phyloP scores from a whole-genome alignment of 1,140 invertebrate species.

The Anagrus nilaparvatae region DNA sequence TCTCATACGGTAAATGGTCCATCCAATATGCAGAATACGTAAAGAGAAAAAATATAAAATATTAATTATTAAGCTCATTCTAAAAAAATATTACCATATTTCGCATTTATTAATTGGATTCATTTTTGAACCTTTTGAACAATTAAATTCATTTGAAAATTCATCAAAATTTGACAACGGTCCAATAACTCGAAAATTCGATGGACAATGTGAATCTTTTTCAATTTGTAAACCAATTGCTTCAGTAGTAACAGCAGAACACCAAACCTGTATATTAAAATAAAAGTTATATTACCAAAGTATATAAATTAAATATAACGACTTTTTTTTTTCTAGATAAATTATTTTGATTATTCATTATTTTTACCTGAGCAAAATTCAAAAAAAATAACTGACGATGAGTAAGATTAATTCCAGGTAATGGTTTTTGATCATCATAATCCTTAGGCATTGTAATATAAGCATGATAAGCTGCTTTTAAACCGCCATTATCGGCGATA shows the following conservation, averaged over 20 bases:
- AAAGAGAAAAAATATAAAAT: too few species aligned
- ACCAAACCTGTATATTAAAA: constrained; percentile 62
- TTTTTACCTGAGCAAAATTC: constrained; percentile 75
- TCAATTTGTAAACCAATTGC: constrained; percentile 64
- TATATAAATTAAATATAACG: background rate
- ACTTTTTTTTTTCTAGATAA: background rate
- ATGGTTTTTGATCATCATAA: constrained; percentile 45
- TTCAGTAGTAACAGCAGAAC: constrained; percentile 69
- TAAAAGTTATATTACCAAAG: background rate
- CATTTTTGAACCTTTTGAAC: constrained; percentile 68
- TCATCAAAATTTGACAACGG: constrained; percentile 81
- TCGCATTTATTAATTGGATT: constrained; percentile 85
- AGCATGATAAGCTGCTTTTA: constrained; percentile 85
- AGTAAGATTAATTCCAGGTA: constrained; percentile 74
- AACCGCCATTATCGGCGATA: constrained; percentile 88
- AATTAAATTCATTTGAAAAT: constrained; percentile 82
- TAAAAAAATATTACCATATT: constrained; percentile 94
- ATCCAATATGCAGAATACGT: too few species aligned
- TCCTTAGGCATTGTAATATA: constrained; percentile 50
- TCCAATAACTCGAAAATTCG: constrained; percentile 75
- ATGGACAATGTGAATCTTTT: constrained; percentile 75
- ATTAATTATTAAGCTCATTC: too few species aligned
- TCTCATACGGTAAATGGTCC: too few species aligned
- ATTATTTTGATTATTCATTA: background rate
- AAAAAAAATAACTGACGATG: constrained; percentile 88